Evolutionary conservation across 2,888 invertebrate genomes (phyloP), one percentile per base, ranked within the genome.

Genomic region (Hypsopygia costalis): DNA sequence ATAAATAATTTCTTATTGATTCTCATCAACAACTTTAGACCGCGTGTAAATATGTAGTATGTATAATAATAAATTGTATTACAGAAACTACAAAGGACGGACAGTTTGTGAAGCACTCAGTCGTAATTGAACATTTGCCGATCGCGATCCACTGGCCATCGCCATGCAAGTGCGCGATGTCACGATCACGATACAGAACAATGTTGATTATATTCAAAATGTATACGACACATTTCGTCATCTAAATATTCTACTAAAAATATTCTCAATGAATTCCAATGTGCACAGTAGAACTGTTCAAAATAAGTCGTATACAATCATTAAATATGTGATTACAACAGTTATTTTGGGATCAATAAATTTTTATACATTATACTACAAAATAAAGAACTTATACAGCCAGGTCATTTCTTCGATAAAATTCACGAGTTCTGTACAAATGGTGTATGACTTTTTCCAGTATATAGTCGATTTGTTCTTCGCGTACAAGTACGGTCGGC

Each of bases 401-500:
- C 11, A 32, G 4, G 10, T 77, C 7, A 58, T 56, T 8, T 22
- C 50, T 2, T 80, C 81, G 5, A 65, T 85, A 11, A 70, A 53
- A 53, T 41, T 78, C 20, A 78, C 76, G 11, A 82, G 83, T 42
- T 47, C 48, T 1, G 36, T 69, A 3, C 81, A 85, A 55, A 68
- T 64, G 52, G 34, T 73, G 20, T 73, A 62, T 42, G 82, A 83
- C 41, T 61, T 66, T 35, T 55, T 47, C 22, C 81, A 80, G 52
- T 82, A 76, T 34, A 32, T 60, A 0, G 61, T 80, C 0, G 85
- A 85, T 52, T 54, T 85, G 42, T 67, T 52, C 46, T 76, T 66
- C 30, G 64, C 79, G 7, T 67, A 62, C 36, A 76, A 71, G 47
- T 79, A 71, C 42, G 80, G 83, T 8, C 58, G 65, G 25, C 50